Evolutionary conservation across 2,113 vertebrate genomes (phyloP).

Genomic region (Eretmochelys imbricata): DNA sequence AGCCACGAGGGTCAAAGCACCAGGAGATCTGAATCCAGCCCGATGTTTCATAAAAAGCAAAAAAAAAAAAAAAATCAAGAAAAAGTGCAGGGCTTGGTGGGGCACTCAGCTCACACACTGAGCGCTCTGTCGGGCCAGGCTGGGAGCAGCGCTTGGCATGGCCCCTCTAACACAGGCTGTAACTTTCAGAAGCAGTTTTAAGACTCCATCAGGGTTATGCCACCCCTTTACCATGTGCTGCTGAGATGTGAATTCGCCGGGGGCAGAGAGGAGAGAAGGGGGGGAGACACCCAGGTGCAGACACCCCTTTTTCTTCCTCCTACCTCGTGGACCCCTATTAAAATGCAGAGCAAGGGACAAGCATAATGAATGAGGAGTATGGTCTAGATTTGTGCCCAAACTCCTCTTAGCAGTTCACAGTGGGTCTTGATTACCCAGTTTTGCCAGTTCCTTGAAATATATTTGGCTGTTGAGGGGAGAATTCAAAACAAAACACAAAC

Average conservation of each 20-base stretch:
- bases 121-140: neutral
- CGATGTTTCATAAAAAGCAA: neutral
- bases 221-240: neutral
- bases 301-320: neutral
- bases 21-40: neutral
- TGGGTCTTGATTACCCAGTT: constrained; percentile 64
- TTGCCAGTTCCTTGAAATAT: constrained; percentile 79
- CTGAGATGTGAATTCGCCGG: neutral
- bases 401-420: constrained; percentile 38
- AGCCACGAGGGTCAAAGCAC: neutral
- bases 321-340: neutral
- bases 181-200: neutral
- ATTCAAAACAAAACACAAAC: constrained; percentile 67
- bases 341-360: neutral
- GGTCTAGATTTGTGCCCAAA: neutral
- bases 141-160: neutral
- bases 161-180: neutral
- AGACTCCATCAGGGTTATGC: neutral
- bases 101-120: neutral
- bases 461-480: constrained; percentile 74
- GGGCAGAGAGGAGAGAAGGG: neutral
- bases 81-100: neutral
- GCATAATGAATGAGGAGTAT: constrained; percentile 16
- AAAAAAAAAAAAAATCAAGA: constrained; percentile 44
- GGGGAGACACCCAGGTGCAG: neutral